Conservation (phyloP, 1,140 invertebrate genomes). For the Thalassaphorura encarpata region DNA sequence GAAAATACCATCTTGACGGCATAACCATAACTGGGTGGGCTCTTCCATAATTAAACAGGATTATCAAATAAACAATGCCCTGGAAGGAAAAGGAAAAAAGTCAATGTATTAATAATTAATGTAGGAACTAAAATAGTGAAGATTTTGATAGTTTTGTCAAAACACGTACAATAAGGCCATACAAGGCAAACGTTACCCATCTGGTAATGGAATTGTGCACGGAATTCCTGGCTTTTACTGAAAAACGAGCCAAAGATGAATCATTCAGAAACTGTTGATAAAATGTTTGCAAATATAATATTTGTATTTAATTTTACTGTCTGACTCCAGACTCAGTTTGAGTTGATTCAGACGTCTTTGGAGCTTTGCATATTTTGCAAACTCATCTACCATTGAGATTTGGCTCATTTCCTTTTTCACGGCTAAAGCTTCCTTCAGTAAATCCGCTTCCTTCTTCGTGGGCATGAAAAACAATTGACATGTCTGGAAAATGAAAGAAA, state of each 20-base stretch:
- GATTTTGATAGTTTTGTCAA: not conserved
- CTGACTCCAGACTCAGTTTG: conserved; percentile 38
- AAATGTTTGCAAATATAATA: not conserved
- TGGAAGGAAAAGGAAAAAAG: conserved; percentile 3
- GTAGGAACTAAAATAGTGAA: too few relatives aligned
- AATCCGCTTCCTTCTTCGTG: conserved; percentile 32
- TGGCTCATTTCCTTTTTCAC: conserved; percentile 42
- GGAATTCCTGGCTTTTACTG: conserved; percentile 6
- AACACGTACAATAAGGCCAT: not conserved
- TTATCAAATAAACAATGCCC: not conserved
- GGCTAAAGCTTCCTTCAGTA: conserved; percentile 36
- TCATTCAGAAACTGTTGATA: not conserved
- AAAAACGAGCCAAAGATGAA: not conserved
- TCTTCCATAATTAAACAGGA: conserved; percentile 10
- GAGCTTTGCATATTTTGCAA: conserved; percentile 49
- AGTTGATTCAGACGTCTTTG: conserved; percentile 44
- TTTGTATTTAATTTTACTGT: conserved; percentile 34
- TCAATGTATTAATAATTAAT: too few relatives aligned
- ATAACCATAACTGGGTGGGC: conserved; percentile 23
- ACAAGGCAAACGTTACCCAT: not conserved
- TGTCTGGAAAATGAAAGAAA: too few relatives aligned
- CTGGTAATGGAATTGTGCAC: conserved; percentile 5
- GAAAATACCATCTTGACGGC: conserved; percentile 22
- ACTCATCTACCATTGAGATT: conserved; percentile 48
- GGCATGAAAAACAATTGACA: conserved; percentile 25